Evolutionary conservation across 2,797 vertebrate species (phyloP).

Genomic region (Lepus townsendii): DNA sequence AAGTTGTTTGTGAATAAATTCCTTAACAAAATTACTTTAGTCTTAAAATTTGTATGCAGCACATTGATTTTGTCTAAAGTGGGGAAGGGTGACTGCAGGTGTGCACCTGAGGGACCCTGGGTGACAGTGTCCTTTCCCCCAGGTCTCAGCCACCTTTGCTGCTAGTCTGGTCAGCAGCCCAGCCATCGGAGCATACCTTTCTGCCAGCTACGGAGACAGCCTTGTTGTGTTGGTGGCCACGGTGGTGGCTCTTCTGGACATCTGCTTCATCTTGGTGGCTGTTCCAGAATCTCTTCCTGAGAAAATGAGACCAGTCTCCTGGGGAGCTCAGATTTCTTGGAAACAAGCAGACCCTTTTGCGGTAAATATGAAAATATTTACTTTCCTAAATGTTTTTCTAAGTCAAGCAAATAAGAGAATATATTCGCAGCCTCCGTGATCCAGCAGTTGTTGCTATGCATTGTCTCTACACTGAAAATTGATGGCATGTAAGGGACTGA

Average conservation of each 20-base stretch:
- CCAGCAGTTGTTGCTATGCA: neutral
- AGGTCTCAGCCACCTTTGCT: constrained; percentile 97
- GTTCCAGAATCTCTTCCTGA: constrained; percentile 96
- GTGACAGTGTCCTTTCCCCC: neutral
- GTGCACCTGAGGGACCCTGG: neutral
- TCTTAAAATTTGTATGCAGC: constrained; percentile 41
- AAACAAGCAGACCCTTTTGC: constrained; percentile 96
- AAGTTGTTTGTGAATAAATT: constrained; percentile 46
- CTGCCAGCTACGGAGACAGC: constrained; percentile 94
- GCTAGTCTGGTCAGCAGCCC: constrained; percentile 97
- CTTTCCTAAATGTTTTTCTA: constrained; percentile 41
- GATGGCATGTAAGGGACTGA: neutral
- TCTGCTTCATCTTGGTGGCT: constrained; percentile 95
- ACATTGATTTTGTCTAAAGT: neutral
- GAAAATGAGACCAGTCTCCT: constrained; percentile 95
- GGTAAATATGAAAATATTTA: constrained; percentile 88
- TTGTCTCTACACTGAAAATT: constrained; percentile 55
- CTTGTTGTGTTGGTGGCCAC: constrained; percentile 95
- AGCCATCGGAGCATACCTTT: constrained; percentile 96
- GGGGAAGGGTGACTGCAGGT: neutral
- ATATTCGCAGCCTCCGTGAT: neutral
- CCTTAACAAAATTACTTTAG: constrained; percentile 51
- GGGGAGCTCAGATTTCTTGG: constrained; percentile 96
- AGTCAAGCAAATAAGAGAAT: neutral
- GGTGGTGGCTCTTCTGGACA: constrained; percentile 93